A percentile compares a stretch with the other conserved stretches of the same genome.
These are phyloP conservation scores for Drosophila hamatofila DNA, from an alignment of 2,888 invertebrate species.

Conservation along the genomic window DNA sequence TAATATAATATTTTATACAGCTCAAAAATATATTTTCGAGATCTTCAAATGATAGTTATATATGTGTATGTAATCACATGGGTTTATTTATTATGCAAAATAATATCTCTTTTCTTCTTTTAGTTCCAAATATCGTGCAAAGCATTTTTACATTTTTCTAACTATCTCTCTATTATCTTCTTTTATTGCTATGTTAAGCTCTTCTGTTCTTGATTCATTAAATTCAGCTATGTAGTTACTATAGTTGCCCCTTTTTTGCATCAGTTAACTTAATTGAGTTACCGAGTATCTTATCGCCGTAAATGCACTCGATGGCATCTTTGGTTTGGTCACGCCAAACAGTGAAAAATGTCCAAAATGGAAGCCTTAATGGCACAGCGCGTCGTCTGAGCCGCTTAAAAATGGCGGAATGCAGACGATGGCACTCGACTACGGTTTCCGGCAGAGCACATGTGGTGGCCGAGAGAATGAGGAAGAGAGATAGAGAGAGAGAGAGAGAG, in stretches of 20 bases:
- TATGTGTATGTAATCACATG: no score
- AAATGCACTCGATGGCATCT: slow-evolving; percentile 63
- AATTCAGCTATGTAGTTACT: neutral
- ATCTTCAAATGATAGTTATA: no score
- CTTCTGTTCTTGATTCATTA: no score
- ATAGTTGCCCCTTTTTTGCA: slow-evolving; percentile 14
- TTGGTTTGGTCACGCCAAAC: slow-evolving; percentile 19
- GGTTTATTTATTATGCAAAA: no score
- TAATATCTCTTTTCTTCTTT: neutral
- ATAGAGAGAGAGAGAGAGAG: neutral
- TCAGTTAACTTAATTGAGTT: slow-evolving; percentile 70
- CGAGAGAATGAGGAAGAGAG: neutral
- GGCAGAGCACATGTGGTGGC: slow-evolving; percentile 4
- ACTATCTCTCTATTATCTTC: neutral
- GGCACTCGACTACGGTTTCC: slow-evolving; percentile 30
- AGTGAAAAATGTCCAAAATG: slow-evolving; percentile 18
- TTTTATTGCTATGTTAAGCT: neutral
- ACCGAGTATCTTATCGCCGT: slow-evolving; percentile 71
- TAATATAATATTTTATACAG: no score
- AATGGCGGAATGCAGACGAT: slow-evolving; percentile 35
- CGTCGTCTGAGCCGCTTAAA: slow-evolving; percentile 46
- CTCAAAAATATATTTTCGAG: no score
- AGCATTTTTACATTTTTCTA: neutral
- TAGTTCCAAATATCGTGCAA: fast-evolving
- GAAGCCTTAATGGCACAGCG: slow-evolving; percentile 55